These are phyloP conservation scores for Ectropis crepuscularia DNA, from an alignment of 2,888 invertebrate species.

Conservation along the genomic window DNA sequence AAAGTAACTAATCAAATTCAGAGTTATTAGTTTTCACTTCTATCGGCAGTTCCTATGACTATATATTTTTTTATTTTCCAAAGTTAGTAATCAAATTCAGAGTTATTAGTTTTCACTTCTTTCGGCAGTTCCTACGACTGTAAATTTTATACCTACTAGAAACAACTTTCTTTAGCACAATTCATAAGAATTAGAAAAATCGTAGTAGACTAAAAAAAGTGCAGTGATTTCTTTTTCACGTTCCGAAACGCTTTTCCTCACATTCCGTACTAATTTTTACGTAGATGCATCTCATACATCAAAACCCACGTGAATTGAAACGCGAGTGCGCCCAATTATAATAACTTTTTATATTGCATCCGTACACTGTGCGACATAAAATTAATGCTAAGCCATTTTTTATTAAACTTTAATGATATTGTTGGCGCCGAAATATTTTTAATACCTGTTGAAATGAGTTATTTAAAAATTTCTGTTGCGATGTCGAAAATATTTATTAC, in stretches of 20 bases:
- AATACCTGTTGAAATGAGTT: constrained; percentile 4
- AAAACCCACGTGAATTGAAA: constrained; percentile 39
- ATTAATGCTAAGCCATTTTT: constrained; percentile 23
- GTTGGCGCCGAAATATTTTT: constrained; percentile 23
- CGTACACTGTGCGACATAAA: constrained; percentile 22
- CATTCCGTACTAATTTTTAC: constrained; percentile 11
- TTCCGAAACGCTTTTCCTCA: constrained; percentile 2
- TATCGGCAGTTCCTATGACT: no score
- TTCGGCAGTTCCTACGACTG: no score
- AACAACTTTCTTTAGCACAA: no score
- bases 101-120: no score
- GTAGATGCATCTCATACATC: constrained; percentile 30
- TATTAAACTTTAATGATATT: constrained; percentile 14
- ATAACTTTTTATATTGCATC: constrained; percentile 39
- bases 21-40: no score
- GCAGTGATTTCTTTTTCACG: neutral
- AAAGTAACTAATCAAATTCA: no score
- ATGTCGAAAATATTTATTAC: neutral
- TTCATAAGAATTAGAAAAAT: no score
- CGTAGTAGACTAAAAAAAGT: neutral
- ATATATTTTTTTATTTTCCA: no score
- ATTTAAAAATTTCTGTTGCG: neutral
- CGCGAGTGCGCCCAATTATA: constrained; percentile 39
- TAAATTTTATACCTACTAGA: no score
- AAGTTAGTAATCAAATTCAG: no score